phyloP scores from a whole-genome alignment of 2,888 invertebrate species.

The Nesidiocoris tenuis region DNA sequence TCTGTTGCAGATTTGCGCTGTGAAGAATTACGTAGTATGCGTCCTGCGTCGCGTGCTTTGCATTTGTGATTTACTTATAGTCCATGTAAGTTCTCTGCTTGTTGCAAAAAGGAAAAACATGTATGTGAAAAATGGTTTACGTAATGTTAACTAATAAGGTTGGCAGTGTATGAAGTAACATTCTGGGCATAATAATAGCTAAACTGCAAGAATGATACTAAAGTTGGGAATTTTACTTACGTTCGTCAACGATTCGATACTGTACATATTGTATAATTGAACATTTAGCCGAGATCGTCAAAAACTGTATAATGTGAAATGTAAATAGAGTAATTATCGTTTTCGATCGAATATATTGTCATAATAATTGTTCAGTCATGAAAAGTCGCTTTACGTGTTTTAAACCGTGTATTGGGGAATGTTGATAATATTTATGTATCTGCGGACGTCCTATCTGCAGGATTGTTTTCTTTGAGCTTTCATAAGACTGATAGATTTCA shows the following conservation, averaged over 20 bases:
- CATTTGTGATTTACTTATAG: slow-evolving; percentile 38
- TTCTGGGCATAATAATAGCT: too few species aligned
- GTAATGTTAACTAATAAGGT: too few species aligned
- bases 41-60: slow-evolving; percentile 16
- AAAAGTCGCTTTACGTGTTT: slow-evolving; percentile 33
- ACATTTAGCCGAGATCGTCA: too few species aligned
- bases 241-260: not conserved
- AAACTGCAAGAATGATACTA: too few species aligned
- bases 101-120: too few species aligned
- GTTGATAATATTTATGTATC: not conserved
- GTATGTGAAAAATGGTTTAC: too few species aligned
- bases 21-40: slow-evolving; percentile 5
- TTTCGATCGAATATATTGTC: not conserved
- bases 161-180: too few species aligned
- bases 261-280: slow-evolving; percentile 9
- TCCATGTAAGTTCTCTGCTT: slow-evolving; percentile 31
- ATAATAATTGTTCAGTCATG: not conserved
- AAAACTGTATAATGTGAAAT: slow-evolving; percentile 1
- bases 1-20: slow-evolving; percentile 26
- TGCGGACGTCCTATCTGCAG: not conserved
- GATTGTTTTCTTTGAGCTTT: slow-evolving; percentile 22
- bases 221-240: too few species aligned
- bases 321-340: too few species aligned
- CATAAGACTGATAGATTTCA: slow-evolving; percentile 34
- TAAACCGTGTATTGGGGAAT: not conserved